Base-by-base conservation (phyloP, 37 sponge, comb jelly and placozoan species). In the Tethya wilhelma region DNA sequence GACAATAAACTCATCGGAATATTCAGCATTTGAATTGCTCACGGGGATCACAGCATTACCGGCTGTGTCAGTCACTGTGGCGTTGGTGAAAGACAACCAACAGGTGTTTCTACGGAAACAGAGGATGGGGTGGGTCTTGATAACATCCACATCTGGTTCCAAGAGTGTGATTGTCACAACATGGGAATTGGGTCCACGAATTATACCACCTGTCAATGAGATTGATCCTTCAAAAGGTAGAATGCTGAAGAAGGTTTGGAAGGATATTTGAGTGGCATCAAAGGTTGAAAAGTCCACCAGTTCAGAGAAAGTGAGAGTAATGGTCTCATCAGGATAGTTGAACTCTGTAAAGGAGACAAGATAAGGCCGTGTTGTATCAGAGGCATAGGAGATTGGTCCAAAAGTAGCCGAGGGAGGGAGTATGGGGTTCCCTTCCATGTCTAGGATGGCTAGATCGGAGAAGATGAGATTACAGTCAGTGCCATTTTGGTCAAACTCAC, bases 51-150 rank as follows among this genome's bases (percentile, higher is more conserved):
- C 78, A 11, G 73, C 43, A 49, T 96, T 96, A 8, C 74, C 71
- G 17, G 97, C 75, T 39, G 81, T 77, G 53, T 96, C 97, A 19
- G 31, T 7, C 2, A 93, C 80, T 34, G 91, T 81, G 20, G 66
- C 74, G 29, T 25, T 17, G n/a, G 85, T 40, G 25, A 90, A 67
- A 1, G 86, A 73, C 39, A 96, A 49, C 97, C 97, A 96, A 59
- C 97, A 96, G 0, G 91, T 90, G 73, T 96, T 96, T 4, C 97
- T 66, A 30, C 93, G 45, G 56, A 81, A 83, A 62, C 97, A 96
- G 42, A 96, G 80, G 28, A 57, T 90, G 7, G 88, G 65, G 32
- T 89, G 85, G 1, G 75, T 71, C 60, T 90, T 90, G 39, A 96
- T 87, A 5, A 38, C 20, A 59, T 96, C 87, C 19, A 93, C 69